Base-by-base conservation (phyloP, 2,113 vertebrate genomes). In the Poeciliopsis turrubarensis region DNA sequence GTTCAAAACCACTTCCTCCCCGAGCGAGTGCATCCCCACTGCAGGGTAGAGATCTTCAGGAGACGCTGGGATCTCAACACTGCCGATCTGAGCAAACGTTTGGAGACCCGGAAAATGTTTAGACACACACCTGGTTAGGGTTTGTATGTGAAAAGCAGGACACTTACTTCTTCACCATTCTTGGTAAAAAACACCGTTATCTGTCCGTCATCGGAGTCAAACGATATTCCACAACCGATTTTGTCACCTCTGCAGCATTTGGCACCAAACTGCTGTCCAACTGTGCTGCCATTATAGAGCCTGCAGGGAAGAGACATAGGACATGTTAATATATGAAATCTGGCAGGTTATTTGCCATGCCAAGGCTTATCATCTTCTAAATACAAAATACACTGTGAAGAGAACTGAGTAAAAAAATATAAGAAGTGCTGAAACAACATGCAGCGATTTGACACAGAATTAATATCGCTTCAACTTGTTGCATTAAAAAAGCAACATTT, bases 171-270 rank as follows among this genome's bases (percentile, higher is more conserved):
- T 85, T 96, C 96, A 11, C 97, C 96, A 6, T 99, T 99, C 85
- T 97, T 97, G 82, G 97, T 99, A 87, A 99, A 99, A 92, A 98
- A 98, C 65, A 98, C 96, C 65, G 96, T 96, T 29, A 97, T 93
- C 11, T 96, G 96, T 84, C 96, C 96, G 5, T 96, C 95, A 29
- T 97, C 96, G 7, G 95, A 94, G 26, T 96, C 95, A 31, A 92
- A 89, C 64, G 96, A 95, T 61, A 99, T 96, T 25, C 97, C 97
- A 41, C 97, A 99, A 75, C 97, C 97, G 1, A 99, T 96, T 26
- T 94, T 94, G 86, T 99, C 97, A 0, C 97, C 97, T 0, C 96
- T 95, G 87, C 95, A 96, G 92, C 97, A 98, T 86, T 98, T 98
- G 47, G 96, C 95, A 70, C 97, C 97, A 51, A 99, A 97, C 90